These are phyloP conservation scores for Heterohyrax brucei DNA, from an alignment of 2,797 vertebrate species.

Conservation along the genomic window DNA sequence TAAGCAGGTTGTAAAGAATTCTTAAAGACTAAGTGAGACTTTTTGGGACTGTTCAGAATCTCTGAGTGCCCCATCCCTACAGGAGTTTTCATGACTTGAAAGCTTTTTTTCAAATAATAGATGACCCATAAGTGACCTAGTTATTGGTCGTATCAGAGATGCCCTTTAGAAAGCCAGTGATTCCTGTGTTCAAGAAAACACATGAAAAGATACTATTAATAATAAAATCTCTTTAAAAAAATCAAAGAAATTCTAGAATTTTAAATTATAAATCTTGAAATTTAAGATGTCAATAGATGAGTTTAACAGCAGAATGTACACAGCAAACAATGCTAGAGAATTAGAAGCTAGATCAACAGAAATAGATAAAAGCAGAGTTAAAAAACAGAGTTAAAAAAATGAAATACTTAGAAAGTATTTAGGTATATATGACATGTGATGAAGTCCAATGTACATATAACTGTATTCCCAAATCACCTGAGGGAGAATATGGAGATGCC, in stretches of 20 bases:
- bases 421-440: background rate
- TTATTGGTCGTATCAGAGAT: background rate
- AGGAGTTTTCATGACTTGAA: background rate
- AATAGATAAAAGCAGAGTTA: conserved; percentile 41
- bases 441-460: background rate
- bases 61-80: background rate
- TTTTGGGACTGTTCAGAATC: background rate
- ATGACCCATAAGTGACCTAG: background rate
- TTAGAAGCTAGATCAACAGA: background rate
- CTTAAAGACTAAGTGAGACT: background rate
- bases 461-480: background rate
- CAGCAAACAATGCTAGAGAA: background rate
- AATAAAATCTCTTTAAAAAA: background rate
- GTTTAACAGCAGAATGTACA: background rate
- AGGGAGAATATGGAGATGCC: conserved; percentile 15
- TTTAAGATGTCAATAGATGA: background rate
- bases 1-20: background rate
- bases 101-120: background rate
- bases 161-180: background rate
- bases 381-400: background rate
- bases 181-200: background rate
- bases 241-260: conserved; percentile 7
- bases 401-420: conserved; percentile 21
- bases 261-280: conserved; percentile 50
- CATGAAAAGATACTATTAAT: background rate